Conservation (phyloP, 1,140 invertebrate species). For the Trissolcus basalis region DNA sequence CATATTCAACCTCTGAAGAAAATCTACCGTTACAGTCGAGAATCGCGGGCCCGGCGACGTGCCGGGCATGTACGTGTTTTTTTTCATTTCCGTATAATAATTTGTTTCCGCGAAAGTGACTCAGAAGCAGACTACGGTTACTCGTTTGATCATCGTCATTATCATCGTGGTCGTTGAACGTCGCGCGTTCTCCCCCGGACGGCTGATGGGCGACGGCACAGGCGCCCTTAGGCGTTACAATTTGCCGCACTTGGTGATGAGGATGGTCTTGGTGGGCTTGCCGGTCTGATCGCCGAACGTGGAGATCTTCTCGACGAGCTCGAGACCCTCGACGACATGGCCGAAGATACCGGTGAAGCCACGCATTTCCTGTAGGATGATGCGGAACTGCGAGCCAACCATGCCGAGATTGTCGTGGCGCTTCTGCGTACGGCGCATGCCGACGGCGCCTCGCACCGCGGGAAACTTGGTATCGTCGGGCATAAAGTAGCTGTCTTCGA, state of each 20-base stretch:
- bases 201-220: background rate
- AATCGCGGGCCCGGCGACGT: too few relatives aligned
- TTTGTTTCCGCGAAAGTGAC: slow-evolving; percentile 33
- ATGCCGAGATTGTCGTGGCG: slow-evolving; percentile 86
- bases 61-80: too few relatives aligned
- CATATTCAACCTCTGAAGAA: too few relatives aligned
- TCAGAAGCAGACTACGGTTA: slow-evolving; percentile 37
- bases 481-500: slow-evolving; percentile 86
- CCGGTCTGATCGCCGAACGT: slow-evolving; percentile 85
- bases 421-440: slow-evolving; percentile 88
- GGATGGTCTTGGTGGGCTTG: slow-evolving; percentile 84
- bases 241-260: slow-evolving; percentile 86
- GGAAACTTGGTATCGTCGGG: slow-evolving; percentile 87
- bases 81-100: slow-evolving; percentile 5
- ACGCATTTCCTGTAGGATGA: slow-evolving; percentile 87
- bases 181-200: slow-evolving; percentile 33
- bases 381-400: slow-evolving; percentile 89
- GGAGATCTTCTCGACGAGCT: slow-evolving; percentile 87
- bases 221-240: slow-evolving; percentile 76
- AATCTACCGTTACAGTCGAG: too few relatives aligned
- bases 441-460: slow-evolving; percentile 85
- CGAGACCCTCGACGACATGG: slow-evolving; percentile 87
- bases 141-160: slow-evolving; percentile 19
- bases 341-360: slow-evolving; percentile 90
- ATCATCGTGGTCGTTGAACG: slow-evolving; percentile 9